Base-by-base conservation (phyloP, 1,140 invertebrate species). In the Drosophila lacertosa region DNA sequence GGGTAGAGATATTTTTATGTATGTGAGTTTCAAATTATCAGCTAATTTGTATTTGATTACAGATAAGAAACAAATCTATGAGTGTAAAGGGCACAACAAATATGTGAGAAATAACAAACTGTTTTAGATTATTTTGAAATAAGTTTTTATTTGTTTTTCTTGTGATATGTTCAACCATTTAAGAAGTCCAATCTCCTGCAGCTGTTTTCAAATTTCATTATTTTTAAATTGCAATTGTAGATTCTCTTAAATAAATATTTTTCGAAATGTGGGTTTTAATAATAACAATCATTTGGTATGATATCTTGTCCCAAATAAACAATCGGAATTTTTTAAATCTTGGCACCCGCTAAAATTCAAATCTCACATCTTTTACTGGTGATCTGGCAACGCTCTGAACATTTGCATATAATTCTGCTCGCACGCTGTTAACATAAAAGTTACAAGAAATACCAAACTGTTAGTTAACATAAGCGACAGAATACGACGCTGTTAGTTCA, bases 321-420 rank as follows among this genome's bases (percentile, higher is more conserved):
- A n/a, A n/a, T n/a, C n/a, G n/a, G n/a, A n/a, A n/a, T n/a, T 26
- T 26, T 26, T 6, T 26, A 29, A 29, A 29, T 29, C 6, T 29
- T 32, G 15, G 6, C 7, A 55, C 37, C 48, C 1, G 26, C 15
- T 33, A 33, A 15, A 13, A 1, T 54, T 35, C 11, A 3, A 26
- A 29, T 45, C 5, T 10, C 15, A 33, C 9, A 24, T 26, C 2
- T 47, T 20, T 62, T 68, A n/a, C n/a, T 68, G 10, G 9, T 22
- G 20, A 54, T 54, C 7, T 54, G 60, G 60, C 26, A 64, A 3
- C 60, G 4, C 24, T 33, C 11, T 4, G 26, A n/a, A 11, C 51
- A 0, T 9, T 1, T 7, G 33, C 9, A 5, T n/a, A 18, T 10
- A 16, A 5, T 22, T 18, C 18, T 53, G 32, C 11, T 15, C 18